A percentile compares a stretch with the other conserved stretches of the same genome.
These are phyloP conservation scores for Anastrepha obliqua DNA, from an alignment of 1,140 invertebrate species.

Conservation along the genomic window DNA sequence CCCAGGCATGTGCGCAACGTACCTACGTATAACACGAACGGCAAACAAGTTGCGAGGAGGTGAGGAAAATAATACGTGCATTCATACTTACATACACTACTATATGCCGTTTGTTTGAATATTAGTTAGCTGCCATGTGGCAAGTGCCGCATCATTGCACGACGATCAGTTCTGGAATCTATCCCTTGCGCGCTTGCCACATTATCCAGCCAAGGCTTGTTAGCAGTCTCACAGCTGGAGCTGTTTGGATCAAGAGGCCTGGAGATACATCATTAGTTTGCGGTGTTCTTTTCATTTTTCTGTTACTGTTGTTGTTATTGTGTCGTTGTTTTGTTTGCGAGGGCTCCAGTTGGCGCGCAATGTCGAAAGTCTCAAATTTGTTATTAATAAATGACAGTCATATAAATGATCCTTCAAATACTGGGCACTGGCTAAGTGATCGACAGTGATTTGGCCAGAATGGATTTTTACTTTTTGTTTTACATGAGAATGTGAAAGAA, in stretches of 20 bases:
- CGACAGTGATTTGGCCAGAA: slow-evolving; percentile 47
- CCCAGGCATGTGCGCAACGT: background rate
- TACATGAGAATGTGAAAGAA: background rate
- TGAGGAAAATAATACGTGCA: slow-evolving; percentile 9
- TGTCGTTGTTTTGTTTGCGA: background rate
- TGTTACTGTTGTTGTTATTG: background rate
- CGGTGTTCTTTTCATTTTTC: background rate
- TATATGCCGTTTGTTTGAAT: background rate
- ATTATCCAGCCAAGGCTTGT: slow-evolving; percentile 45
- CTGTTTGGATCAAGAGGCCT: slow-evolving; percentile 18
- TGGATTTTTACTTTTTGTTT: background rate
- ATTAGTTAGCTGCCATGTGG: slow-evolving; percentile 29
- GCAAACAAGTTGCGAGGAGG: background rate
- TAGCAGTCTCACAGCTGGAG: slow-evolving; percentile 49
- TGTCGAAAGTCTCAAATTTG: slow-evolving; percentile 48
- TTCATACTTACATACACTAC: background rate
- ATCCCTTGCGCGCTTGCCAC: background rate
- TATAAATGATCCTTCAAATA: slow-evolving; percentile 51
- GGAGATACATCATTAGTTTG: slow-evolving; percentile 17
- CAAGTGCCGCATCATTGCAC: slow-evolving; percentile 51
- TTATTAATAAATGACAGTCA: slow-evolving; percentile 50
- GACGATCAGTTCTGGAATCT: background rate
- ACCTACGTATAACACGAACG: background rate
- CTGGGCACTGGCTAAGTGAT: slow-evolving; percentile 28
- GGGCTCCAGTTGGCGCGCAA: background rate